Conservation (phyloP, 2,888 invertebrate genomes). For the Glyphotaelius pellucidus region DNA sequence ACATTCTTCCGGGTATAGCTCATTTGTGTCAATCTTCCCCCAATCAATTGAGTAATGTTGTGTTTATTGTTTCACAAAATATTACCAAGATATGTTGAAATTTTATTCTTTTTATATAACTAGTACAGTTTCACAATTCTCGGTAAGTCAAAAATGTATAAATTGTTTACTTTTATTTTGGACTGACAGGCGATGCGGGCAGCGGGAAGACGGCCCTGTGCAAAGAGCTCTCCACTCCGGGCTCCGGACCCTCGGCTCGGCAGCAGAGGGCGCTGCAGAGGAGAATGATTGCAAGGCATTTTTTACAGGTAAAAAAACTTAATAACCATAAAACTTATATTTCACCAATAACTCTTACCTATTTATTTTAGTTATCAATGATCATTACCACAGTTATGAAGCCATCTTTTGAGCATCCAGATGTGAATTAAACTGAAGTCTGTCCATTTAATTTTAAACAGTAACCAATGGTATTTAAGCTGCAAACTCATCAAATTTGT, state of each 20-base stretch:
- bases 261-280: slow-evolving; percentile 86
- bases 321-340: neutral
- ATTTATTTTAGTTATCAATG: too few species aligned
- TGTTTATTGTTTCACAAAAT: neutral
- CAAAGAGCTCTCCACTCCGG: slow-evolving; percentile 86
- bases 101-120: neutral
- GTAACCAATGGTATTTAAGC: too few species aligned
- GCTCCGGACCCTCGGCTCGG: slow-evolving; percentile 81
- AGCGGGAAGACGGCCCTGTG: slow-evolving; percentile 96
- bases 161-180: neutral
- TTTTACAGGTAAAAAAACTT: slow-evolving; percentile 79
- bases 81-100: neutral
- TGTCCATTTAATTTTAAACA: too few species aligned
- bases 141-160: too few species aligned
- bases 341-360: neutral
- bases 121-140: neutral
- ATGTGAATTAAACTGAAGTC: too few species aligned
- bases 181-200: slow-evolving; percentile 85
- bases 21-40: too few species aligned
- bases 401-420: too few species aligned
- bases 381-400: neutral
- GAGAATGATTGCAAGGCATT: slow-evolving; percentile 90
- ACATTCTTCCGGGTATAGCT: too few species aligned
- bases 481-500: too few species aligned
- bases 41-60: too few species aligned